phyloP scores from a whole-genome alignment of 2,113 vertebrate species.

The Nyctibius bracteatus region DNA sequence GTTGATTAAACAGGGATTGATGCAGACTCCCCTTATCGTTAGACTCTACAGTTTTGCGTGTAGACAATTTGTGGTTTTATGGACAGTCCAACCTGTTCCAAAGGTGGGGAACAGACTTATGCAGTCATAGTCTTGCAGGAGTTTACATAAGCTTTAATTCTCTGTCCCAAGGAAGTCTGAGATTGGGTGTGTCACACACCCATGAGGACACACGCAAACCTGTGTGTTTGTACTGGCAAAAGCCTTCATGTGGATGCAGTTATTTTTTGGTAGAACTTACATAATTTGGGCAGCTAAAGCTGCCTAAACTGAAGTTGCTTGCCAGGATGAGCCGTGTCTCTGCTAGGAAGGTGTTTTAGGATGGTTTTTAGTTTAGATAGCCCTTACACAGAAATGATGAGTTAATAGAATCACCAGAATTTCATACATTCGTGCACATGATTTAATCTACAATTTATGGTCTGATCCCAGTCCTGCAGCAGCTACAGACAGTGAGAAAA shows the following conservation, averaged over 20 bases:
- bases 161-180: not conserved
- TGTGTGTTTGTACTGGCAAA: not conserved
- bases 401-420: not conserved
- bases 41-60: accelerated
- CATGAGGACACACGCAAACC: not conserved
- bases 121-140: not conserved
- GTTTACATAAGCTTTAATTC: not conserved
- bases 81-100: not conserved
- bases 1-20: not conserved
- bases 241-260: not conserved
- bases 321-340: accelerated
- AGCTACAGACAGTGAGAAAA: not conserved
- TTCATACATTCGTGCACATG: not conserved
- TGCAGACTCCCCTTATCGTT: not conserved
- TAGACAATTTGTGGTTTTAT: not conserved
- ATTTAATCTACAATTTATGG: not conserved
- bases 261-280: not conserved
- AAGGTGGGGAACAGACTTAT: not conserved
- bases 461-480: not conserved
- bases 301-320: not conserved
- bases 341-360: not conserved
- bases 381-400: not conserved
- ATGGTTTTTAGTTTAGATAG: not conserved
- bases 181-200: too few species aligned
- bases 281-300: not conserved